These are phyloP conservation scores for Hycleus cichorii DNA, from an alignment of 1,140 invertebrate species.

Conservation along the genomic window DNA sequence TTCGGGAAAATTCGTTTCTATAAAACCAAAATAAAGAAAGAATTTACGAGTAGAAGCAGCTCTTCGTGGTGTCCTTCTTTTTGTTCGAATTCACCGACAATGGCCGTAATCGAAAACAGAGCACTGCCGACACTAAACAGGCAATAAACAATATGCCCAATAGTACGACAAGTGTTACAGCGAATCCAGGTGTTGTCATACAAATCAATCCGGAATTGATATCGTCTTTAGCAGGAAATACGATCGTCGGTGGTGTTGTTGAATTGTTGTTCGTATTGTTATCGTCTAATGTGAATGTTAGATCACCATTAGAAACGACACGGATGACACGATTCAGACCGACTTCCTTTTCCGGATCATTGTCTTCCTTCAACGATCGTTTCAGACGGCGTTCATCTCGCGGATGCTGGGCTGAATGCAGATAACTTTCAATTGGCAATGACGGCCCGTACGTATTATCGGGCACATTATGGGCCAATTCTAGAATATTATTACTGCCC, in stretches of 20 bases:
- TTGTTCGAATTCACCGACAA: constrained; percentile 47
- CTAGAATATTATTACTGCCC: constrained; percentile 40
- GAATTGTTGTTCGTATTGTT: constrained; percentile 41
- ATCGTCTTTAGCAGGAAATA: constrained; percentile 56
- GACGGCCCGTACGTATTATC: constrained; percentile 64
- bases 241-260: constrained; percentile 54
- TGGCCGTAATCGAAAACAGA: constrained; percentile 69
- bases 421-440: constrained; percentile 58
- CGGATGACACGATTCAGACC: constrained; percentile 76
- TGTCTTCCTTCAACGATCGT: constrained; percentile 48
- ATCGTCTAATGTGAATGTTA: constrained; percentile 72
- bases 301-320: constrained; percentile 78
- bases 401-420: constrained; percentile 51
- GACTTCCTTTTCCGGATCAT: constrained; percentile 64
- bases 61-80: constrained; percentile 37
- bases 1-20: too few species aligned
- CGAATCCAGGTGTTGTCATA: constrained; percentile 86
- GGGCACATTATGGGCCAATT: constrained; percentile 47
- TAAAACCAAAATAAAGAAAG: background rate
- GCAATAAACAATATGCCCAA: constrained; percentile 72
- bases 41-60: constrained; percentile 49
- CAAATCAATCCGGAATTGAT: constrained; percentile 61
- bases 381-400: constrained; percentile 64
- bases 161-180: constrained; percentile 72
- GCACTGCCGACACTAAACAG: constrained; percentile 73